Base-by-base conservation (phyloP, 2,888 invertebrate species). In the Dorcus hopei region DNA sequence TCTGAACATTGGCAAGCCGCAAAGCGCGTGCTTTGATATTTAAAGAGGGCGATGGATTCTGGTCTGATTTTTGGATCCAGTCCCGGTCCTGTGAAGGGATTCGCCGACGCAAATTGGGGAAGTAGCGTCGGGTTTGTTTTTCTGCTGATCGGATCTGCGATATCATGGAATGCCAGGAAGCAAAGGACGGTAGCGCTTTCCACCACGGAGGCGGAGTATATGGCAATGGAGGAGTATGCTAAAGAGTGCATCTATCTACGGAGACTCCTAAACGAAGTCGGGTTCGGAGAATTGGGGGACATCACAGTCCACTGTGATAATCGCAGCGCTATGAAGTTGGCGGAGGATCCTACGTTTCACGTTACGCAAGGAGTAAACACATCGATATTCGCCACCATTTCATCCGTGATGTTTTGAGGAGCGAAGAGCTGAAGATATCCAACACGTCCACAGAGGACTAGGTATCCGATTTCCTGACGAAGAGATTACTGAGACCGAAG, bases 351-450 rank as follows among this genome's bases (percentile, higher is more conserved):
- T 16, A 41, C 53, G 9, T 61, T 62, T 26, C 60, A 14, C 14
- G 14, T 14, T 14, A 60, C 26, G 23, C 26, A 38, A 53, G 58
- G 16, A 60, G 50, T n/a, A 65, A 65, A 19, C 63, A 65, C 49
- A 59, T 64, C 9, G 60, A 56, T 38, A 58, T 55, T 45, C 43
- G 16, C 57, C 45, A 53, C 23, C 59, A 65, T 39, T 65, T 48
- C 9, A 54, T 55, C 16, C 39, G 49, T 5, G 40, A 55, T 6
- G 54, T 47, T 9, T 38, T 58, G 11, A 19, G 19, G 19, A 19
- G 19, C 1, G 2, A 19, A 19, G 23, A 63, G 9, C 38, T 49
- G 9, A 33, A 50, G 38, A 40, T 62, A 9, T 9, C 39, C 3
- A 33, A 52, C 49, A 11, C 54, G 11, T 42, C 52, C 16, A 55